phyloP scores from a whole-genome alignment of 2,888 invertebrate species.

The Eurois occulta region DNA sequence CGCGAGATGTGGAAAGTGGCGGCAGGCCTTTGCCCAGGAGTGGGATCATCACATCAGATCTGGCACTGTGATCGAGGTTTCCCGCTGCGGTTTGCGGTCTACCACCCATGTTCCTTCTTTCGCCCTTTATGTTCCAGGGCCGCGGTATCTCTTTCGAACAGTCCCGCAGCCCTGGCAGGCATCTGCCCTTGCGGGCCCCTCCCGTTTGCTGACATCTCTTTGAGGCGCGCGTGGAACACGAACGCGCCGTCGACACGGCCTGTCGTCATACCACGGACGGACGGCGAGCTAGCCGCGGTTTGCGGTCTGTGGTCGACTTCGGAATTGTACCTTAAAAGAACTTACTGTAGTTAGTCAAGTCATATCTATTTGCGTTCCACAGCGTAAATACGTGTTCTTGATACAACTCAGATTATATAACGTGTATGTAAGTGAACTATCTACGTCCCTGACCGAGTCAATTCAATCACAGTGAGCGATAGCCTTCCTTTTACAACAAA shows the following conservation, averaged over 20 bases:
- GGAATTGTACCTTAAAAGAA: background rate
- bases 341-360: background rate
- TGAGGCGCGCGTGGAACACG: too few species aligned
- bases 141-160: too few species aligned
- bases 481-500: conserved; percentile 52
- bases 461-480: conserved; percentile 18
- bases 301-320: background rate
- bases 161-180: too few species aligned
- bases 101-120: too few species aligned
- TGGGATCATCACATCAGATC: background rate
- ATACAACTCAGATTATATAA: conserved; percentile 22
- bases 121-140: too few species aligned
- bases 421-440: background rate
- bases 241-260: too few species aligned
- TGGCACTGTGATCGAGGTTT: background rate
- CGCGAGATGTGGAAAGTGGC: too few species aligned
- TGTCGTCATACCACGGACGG: too few species aligned
- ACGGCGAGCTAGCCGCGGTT: too few species aligned
- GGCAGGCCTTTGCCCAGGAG: too few species aligned
- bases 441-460: conserved; percentile 44
- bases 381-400: background rate
- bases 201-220: too few species aligned
- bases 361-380: background rate
- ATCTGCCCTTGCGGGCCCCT: too few species aligned
- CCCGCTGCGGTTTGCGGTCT: background rate